These are phyloP conservation scores for Drosophila teissieri DNA, from an alignment of 1,140 invertebrate genomes.

Conservation along the genomic window DNA sequence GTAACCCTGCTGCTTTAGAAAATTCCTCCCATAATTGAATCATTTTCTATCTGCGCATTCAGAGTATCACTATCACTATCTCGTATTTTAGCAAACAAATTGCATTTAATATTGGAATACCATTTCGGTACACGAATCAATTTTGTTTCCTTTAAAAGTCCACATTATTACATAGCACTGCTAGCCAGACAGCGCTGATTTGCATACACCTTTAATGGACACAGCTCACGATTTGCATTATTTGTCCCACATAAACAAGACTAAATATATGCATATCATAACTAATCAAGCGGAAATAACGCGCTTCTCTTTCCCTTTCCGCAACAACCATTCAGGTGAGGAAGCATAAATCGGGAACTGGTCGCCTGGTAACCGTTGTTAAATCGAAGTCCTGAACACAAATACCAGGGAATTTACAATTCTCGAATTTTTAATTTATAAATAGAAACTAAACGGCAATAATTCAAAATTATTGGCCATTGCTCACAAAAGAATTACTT, in stretches of 20 bases:
- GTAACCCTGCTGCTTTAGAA: too few species aligned
- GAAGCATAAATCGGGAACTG: conserved; percentile 19
- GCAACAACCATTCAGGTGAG: conserved; percentile 10
- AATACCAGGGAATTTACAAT: conserved; percentile 51
- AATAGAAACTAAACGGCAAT: conserved; percentile 64
- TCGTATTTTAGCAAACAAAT: not conserved
- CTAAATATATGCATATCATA: conserved; percentile 45
- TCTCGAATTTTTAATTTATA: conserved; percentile 62
- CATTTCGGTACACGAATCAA: not conserved
- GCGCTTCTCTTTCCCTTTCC: not conserved
- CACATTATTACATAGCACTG: too few species aligned
- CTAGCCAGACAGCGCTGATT: conserved; percentile 15
- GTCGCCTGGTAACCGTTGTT: conserved; percentile 69
- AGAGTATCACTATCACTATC: not conserved
- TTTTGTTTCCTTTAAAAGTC: not conserved
- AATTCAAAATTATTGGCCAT: conserved; percentile 52
- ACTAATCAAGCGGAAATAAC: conserved; percentile 60
- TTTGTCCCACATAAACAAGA: conserved; percentile 74
- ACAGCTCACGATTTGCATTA: conserved; percentile 49
- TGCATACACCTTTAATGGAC: conserved; percentile 34
- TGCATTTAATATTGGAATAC: not conserved
- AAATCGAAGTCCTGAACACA: conserved; percentile 61
- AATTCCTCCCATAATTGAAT: too few species aligned
- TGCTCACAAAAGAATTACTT: conserved; percentile 56
- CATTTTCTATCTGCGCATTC: too few species aligned